phyloP scores from a whole-genome alignment of 2,113 vertebrate species.

The Tragelaphus strepsiceros region DNA sequence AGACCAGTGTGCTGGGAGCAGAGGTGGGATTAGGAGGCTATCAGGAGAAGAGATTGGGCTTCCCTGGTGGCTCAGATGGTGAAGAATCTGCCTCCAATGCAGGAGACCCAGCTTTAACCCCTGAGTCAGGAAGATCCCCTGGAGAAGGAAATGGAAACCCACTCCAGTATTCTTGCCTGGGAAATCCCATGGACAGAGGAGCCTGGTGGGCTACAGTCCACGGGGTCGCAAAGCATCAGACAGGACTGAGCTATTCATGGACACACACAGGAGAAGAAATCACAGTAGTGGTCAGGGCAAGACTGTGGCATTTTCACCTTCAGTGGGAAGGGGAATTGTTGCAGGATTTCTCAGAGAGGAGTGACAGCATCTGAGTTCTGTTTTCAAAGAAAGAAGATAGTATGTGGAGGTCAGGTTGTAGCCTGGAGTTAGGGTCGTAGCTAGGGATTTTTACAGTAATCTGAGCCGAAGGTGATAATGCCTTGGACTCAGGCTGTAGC shows the following conservation, averaged over 20 bases:
- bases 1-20: not conserved
- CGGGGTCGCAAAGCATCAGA: not conserved
- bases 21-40: not conserved
- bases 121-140: not conserved
- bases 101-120: not conserved
- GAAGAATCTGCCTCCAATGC: not conserved
- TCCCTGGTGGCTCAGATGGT: not conserved
- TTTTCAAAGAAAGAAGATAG: not conserved
- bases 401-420: not conserved
- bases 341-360: not conserved
- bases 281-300: not conserved
- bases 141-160: not conserved
- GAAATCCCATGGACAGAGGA: not conserved
- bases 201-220: accelerated
- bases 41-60: not conserved
- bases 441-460: not conserved
- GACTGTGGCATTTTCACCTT: not conserved
- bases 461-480: not conserved
- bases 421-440: not conserved
- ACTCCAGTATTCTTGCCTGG: not conserved
- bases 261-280: not conserved
- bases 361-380: not conserved
- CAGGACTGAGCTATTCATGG: not conserved
- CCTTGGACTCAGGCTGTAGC: not conserved
- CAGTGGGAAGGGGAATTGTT: not conserved